Evolutionary conservation across 2,797 vertebrate species (phyloP), one percentile per base, ranked within the genome.

Genomic region (Peromyscus aztecus): DNA sequence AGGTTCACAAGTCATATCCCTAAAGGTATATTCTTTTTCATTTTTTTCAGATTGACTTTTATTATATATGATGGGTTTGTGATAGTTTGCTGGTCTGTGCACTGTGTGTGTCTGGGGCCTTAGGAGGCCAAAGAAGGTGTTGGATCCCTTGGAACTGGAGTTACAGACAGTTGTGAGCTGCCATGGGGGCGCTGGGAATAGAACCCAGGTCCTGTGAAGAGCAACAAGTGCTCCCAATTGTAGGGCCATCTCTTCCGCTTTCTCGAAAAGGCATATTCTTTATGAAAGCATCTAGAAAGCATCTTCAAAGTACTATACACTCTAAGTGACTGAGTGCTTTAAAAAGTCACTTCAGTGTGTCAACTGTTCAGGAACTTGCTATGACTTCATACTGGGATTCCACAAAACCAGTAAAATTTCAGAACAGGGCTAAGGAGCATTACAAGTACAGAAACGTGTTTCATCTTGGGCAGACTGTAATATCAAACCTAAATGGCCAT

Each of bases 391-490:
- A 89, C 14, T 75, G 71, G 29, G 61, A 82, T 89, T 82, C 93
- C 40, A 59, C 19, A 94, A 89, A 94, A 52, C 5, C 49, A 91
- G 40, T 49, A 76, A 81, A 69, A 95, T 71, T 83, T 92, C 75
- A 57, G 63, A 69, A 73, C 34, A 78, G 55, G 40, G 65, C 29
- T 52, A 43, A 73, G 23, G 5, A 82, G 46, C 34, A 46, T 63
- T 46, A 71, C 12, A 93, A n/a, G 2, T 19, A 19, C 13, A 77
- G 65, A 92, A 34, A 88, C 10, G 63, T 59, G 91, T 65, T 95
- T 93, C 8, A 76, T 27, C n/a, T 84, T 29, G 31, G 77, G 46
- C 71, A n/a, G 43, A 80, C 0, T n/a, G 37, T 23, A 90, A 21
- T 78, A 76, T 55, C 27, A 95, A 94, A 89, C 1, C 29, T 84